Evolutionary conservation across 2,888 invertebrate species (phyloP).

Genomic region (Callyntrura sp.): DNA sequence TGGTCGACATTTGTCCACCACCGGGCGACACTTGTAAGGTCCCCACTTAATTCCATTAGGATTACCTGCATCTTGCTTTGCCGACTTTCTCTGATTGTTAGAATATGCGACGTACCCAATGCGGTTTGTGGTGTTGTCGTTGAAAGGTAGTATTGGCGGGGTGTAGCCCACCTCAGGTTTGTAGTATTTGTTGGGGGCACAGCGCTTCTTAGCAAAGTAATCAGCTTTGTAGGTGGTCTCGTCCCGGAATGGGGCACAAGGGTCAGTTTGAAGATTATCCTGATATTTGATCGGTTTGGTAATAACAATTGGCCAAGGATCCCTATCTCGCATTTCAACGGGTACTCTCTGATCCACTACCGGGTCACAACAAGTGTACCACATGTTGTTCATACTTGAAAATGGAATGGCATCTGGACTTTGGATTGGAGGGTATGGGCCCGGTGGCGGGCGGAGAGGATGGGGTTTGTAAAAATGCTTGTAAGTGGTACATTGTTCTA

Average conservation of each 20-base stretch:
- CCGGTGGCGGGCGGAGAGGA: conserved; percentile 55
- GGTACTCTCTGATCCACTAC: conserved; percentile 79
- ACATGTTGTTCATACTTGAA: conserved; percentile 79
- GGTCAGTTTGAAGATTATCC: conserved; percentile 80
- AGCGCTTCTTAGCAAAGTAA: conserved; percentile 77
- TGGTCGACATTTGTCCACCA: conserved; percentile 78
- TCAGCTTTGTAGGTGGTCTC: conserved; percentile 80
- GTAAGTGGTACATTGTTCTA: conserved; percentile 82
- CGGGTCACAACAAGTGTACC: conserved; percentile 82
- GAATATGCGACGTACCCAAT: conserved; percentile 78
- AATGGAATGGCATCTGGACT: conserved; percentile 82
- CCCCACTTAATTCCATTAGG: conserved; percentile 82
- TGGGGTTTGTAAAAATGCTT: conserved; percentile 81
- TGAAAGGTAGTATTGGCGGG: conserved; percentile 74
- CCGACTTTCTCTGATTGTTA: conserved; percentile 60
- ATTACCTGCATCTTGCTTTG: conserved; percentile 79
- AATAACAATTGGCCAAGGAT: conserved; percentile 82
- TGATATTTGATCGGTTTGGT: conserved; percentile 78
- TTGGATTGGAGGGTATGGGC: conserved; percentile 28
- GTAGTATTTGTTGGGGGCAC: conserved; percentile 67
- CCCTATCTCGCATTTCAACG: conserved; percentile 81
- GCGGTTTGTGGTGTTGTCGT: conserved; percentile 81
- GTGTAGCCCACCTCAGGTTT: conserved; percentile 76
- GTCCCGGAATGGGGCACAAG: conserved; percentile 82
- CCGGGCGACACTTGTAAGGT: conserved; percentile 76